Base-by-base conservation (phyloP, 2,797 vertebrate genomes). In the Sebastes iracundus region DNA sequence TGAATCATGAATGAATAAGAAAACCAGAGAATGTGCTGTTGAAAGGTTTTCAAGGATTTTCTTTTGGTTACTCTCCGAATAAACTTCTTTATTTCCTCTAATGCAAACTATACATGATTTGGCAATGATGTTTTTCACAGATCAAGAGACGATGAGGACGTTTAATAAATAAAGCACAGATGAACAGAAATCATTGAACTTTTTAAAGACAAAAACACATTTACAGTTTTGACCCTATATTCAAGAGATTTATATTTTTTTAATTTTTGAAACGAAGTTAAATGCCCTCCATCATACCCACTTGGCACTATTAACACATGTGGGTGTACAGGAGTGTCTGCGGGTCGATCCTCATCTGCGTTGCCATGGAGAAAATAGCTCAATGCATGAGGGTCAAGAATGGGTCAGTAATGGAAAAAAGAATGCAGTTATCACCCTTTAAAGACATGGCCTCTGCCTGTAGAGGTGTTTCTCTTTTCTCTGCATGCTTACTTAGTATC, bases 331-430 rank as follows among this genome's bases (percentile, higher is more conserved):
- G 30, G 63, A 79, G 53, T 30, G 66, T 68, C 53, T 67, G 53
- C 11, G 2, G 68, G 69, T 58, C 25, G 9, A 84, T 53, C 60
- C 33, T 88, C 58, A 80, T 84, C 75, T 72, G 67, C 9, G 71
- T 84, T 91, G 75, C 82, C 82, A 88, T 84, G 86, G 86, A 85
- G 77, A 83, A 85, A 78, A 86, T 61, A 30, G 65, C 16, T 84
- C 46, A 53, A 61, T 66, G 61, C 66, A 35, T 28, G 1, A 53
- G 80, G 86, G 72, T 92, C 85, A 83, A 72, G 73, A 80, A 32
- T 9, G 61, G 80, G 78, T 86, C 22, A 52, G 70, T 46, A 75
- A 81, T 83, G 9, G 55, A 83, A 69, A 56, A 69, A 5, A 70
- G 46, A 53, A 62, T 60, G 25, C 59, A 59, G 32, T 70, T 87